These are phyloP conservation scores for Nothobranchius kuhntae DNA, from an alignment of 2,113 vertebrate species.

Conservation along the genomic window DNA sequence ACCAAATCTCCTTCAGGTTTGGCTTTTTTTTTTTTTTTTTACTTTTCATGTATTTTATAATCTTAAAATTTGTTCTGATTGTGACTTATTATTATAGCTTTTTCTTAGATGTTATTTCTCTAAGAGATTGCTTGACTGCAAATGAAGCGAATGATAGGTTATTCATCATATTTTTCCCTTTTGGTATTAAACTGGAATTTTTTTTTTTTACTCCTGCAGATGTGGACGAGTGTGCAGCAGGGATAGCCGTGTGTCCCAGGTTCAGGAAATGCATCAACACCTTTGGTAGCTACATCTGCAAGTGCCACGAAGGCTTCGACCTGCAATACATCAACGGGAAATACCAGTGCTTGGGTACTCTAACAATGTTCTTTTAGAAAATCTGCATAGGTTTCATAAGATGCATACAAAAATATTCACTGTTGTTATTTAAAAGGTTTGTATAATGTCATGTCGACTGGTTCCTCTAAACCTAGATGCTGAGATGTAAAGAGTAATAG, in stretches of 20 bases:
- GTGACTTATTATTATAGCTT: neutral
- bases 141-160: neutral
- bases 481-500: too few species aligned
- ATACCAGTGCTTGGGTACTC: constrained; percentile 93
- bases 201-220: constrained; percentile 76
- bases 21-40: too few species aligned
- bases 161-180: constrained; percentile 6
- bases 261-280: constrained; percentile 95
- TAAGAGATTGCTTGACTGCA: neutral
- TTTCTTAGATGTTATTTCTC: too few species aligned
- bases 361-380: neutral
- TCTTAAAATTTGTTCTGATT: neutral
- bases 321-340: constrained; percentile 92
- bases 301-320: constrained; percentile 92
- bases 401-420: too few species aligned
- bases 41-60: too few species aligned
- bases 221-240: constrained; percentile 90
- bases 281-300: constrained; percentile 98
- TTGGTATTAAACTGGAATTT: neutral
- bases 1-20: too few species aligned
- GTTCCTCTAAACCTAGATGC: too few species aligned
- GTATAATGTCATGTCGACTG: too few species aligned
- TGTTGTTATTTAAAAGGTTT: too few species aligned
- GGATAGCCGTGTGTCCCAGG: constrained; percentile 87
- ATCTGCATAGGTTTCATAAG: neutral